Conservation (phyloP, 2,113 vertebrate species). For the Lagopus muta region DNA sequence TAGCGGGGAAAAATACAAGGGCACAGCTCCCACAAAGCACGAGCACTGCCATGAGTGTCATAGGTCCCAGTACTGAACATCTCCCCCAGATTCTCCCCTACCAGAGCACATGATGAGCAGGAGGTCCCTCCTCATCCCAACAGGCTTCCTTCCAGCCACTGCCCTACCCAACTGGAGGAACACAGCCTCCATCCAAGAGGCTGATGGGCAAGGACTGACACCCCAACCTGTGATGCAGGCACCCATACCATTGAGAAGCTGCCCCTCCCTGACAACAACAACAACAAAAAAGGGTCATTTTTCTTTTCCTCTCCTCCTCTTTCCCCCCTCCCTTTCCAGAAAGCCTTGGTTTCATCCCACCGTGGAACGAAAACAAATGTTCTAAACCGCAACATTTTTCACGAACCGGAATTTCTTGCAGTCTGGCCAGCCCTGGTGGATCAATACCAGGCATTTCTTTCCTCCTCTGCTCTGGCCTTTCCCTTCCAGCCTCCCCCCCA, state of each 20-base stretch:
- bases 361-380: conserved; percentile 69
- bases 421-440: conserved; percentile 65
- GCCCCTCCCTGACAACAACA: conserved; percentile 5
- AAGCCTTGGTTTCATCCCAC: conserved; percentile 69
- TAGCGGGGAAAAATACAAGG: not conserved
- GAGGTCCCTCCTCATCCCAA: not conserved
- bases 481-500: not conserved
- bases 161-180: not conserved
- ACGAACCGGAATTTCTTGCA: conserved; percentile 68
- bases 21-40: not conserved
- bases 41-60: not conserved
- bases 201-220: not conserved
- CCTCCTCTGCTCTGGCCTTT: conserved; percentile 61
- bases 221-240: not conserved
- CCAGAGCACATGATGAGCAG: not conserved
- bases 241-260: not conserved
- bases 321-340: conserved; percentile 37
- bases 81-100: not conserved
- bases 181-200: not conserved
- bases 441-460: conserved; percentile 65
- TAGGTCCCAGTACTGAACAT: not conserved
- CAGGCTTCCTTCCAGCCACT: not conserved
- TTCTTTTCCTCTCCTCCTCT: not conserved
- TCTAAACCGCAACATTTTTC: conserved; percentile 71
- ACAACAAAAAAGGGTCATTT: not conserved